These are phyloP conservation scores for Athetis lepigone DNA, from an alignment of 2,888 invertebrate species.

Conservation along the genomic window DNA sequence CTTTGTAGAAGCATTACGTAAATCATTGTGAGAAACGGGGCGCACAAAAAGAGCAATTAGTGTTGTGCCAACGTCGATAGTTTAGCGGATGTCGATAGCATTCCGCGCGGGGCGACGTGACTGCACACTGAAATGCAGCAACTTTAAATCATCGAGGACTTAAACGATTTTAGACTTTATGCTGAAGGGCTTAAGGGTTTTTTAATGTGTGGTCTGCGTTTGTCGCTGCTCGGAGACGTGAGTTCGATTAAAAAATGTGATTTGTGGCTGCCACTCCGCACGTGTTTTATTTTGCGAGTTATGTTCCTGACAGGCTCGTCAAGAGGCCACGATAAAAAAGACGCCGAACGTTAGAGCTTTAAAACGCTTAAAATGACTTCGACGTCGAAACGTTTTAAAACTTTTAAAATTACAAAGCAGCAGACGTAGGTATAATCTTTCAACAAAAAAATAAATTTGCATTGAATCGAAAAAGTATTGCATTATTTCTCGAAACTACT, in stretches of 20 bases:
- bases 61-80: slow-evolving; percentile 87
- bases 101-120: slow-evolving; percentile 84
- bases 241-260: slow-evolving; percentile 90
- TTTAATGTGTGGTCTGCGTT: slow-evolving; percentile 50
- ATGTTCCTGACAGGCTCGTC: slow-evolving; percentile 85
- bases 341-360: slow-evolving; percentile 66
- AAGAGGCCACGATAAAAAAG: slow-evolving; percentile 77
- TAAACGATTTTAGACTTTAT: slow-evolving; percentile 68
- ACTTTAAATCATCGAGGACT: slow-evolving; percentile 38
- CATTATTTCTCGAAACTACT: slow-evolving; percentile 63
- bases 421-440: slow-evolving; percentile 50
- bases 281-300: slow-evolving; percentile 88
- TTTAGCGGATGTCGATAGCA: slow-evolving; percentile 89
- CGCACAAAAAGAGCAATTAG: slow-evolving; percentile 87
- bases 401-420: slow-evolving; percentile 61
- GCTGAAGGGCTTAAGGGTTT: slow-evolving; percentile 54
- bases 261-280: slow-evolving; percentile 87
- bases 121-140: slow-evolving; percentile 83
- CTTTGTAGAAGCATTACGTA: slow-evolving; percentile 79
- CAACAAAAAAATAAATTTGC: slow-evolving; percentile 60
- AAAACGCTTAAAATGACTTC: slow-evolving; percentile 68
- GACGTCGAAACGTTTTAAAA: slow-evolving; percentile 66
- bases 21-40: slow-evolving; percentile 85
- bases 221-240: slow-evolving; percentile 78
- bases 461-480: slow-evolving; percentile 60